These are phyloP conservation scores for Odontocolon sp. DNA, from an alignment of 2,888 invertebrate genomes.

Conservation along the genomic window DNA sequence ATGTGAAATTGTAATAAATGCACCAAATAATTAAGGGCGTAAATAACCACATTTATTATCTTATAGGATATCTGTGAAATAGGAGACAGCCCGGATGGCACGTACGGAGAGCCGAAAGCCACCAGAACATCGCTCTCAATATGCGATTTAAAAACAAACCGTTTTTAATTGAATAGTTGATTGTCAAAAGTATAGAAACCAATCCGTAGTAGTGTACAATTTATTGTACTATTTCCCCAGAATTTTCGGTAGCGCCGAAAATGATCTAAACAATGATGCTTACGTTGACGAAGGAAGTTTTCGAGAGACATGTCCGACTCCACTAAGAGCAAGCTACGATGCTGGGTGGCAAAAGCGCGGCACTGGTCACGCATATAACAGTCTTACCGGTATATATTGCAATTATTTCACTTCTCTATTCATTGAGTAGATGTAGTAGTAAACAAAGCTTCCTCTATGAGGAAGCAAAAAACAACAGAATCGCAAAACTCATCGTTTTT, in stretches of 20 bases:
- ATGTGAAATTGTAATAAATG: constrained; percentile 11
- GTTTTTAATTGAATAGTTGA: constrained; percentile 3
- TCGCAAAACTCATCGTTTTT: background rate
- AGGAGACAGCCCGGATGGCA: constrained; percentile 6
- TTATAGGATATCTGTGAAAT: constrained; percentile 3
- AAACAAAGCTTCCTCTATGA: no score
- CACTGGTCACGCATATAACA: constrained; percentile 21
- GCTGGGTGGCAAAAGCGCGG: constrained; percentile 27
- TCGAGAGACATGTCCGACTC: background rate
- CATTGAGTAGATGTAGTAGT: background rate
- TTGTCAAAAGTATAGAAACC: background rate
- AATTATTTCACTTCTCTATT: background rate
- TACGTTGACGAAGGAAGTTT: background rate
- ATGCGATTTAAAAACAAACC: constrained; percentile 1
- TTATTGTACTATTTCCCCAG: background rate
- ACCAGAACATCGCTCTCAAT: constrained; percentile 9
- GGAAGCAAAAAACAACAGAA: background rate
- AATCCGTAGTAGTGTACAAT: background rate
- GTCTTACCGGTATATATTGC: constrained; percentile 3
- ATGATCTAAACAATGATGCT: constrained; percentile 5
- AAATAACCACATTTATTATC: constrained; percentile 1
- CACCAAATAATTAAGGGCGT: constrained; percentile 3
- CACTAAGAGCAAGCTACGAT: constrained; percentile 18
- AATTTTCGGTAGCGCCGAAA: constrained; percentile 1
- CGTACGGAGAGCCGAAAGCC: background rate